Base-by-base conservation (phyloP, 2,113 vertebrate genomes). In the Rissa tridactyla region DNA sequence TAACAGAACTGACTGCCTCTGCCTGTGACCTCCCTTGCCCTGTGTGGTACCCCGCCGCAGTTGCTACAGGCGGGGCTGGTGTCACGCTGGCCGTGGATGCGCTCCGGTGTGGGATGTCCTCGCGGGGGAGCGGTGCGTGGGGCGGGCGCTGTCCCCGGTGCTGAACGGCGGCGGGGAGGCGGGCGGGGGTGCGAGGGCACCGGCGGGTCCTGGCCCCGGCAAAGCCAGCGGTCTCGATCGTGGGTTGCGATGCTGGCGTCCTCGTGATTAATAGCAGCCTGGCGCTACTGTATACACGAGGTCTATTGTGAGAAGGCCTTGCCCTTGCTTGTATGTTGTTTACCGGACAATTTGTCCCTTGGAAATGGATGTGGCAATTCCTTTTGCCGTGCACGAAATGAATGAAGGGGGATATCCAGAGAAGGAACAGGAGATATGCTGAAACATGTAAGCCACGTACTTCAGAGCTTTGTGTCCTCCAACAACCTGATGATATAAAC, bases 131-230 rank as follows among this genome's bases (percentile, higher is more conserved):
- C 13, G 29, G 36, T 25, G 30, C 17, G 4, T 13, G 25, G 42
- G 4, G 15, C 11, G 22, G 87, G 15, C 27, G 36, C 92, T 96
- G 94, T 95, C 86, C 86, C 3, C 13, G 94, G 94, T 96, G 47
- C 94, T 96, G 93, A 93, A 34, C 0, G 9, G 4, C 15, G 10
- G 7, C 18, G 9, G 22, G 46, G 15, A 11, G n/a, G 60, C 18
- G 27, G 64, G 64, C 29, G 42, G 18, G 12, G 17, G 2, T 15
- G 26, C 3, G 5, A 25, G 52, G 36, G 21, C 8, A 7, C 25
- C 1, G 3, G 5, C 3, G 2, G 2, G 6, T 17, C 34, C 23
- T 11, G 42, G 7, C n/a, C 2, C 1, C 6, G 2, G 21, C 34
- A 16, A 46, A 22, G 10, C 1, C 7, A 54, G 72, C 13, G 4